phyloP scores from a whole-genome alignment of 1,140 invertebrate genomes.

The Pygmarrhopalites habei region DNA sequence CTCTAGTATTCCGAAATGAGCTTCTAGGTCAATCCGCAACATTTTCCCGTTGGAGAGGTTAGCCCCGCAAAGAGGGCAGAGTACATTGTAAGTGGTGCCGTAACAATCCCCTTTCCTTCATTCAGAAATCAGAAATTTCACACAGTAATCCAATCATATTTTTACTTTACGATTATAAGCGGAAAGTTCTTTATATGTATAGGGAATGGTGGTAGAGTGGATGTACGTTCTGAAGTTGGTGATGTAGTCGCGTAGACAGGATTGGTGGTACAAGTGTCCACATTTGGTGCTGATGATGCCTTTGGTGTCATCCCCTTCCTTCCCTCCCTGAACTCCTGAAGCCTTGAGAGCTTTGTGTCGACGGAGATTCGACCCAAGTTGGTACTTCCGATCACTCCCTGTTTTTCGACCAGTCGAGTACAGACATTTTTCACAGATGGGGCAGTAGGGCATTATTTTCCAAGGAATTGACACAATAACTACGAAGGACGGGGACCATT shows the following conservation, averaged over 20 bases:
- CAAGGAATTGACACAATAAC: neutral
- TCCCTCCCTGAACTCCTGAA: neutral
- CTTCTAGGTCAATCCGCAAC: slow-evolving; percentile 1
- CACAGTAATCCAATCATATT: no score
- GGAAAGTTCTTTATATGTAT: no score
- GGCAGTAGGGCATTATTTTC: slow-evolving; percentile 18
- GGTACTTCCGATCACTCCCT: neutral
- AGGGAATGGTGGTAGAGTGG: no score
- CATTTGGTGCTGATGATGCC: neutral
- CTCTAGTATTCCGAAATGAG: slow-evolving; percentile 9
- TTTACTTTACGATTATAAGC: no score
- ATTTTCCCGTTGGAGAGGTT: slow-evolving; percentile 1
- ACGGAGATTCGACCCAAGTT: neutral
- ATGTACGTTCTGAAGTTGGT: neutral
- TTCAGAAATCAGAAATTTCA: neutral
- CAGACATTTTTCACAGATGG: slow-evolving; percentile 5
- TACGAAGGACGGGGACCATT: no score
- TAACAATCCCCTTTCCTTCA: slow-evolving; percentile 6
- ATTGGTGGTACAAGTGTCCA: slow-evolving; percentile 3
- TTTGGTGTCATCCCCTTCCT: no score
- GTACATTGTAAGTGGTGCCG: neutral
- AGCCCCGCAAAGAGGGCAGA: neutral
- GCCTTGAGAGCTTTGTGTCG: neutral
- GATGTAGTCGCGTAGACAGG: neutral
- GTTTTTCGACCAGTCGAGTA: neutral